Evolutionary conservation across 1,140 invertebrate species (phyloP), one percentile per base, ranked within the genome.

Genomic region (Asobara japonica): DNA sequence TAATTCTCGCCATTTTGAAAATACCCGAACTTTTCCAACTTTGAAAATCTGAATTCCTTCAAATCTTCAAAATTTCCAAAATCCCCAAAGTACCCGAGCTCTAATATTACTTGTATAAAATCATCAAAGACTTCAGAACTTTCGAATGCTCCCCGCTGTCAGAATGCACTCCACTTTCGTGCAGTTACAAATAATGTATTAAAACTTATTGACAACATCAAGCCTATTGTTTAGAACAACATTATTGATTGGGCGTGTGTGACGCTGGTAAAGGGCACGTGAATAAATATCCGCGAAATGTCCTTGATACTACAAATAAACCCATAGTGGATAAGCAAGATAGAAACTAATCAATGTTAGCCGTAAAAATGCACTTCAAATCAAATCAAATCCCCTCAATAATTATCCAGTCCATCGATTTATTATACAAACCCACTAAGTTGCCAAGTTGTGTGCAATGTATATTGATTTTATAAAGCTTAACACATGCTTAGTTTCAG

Each of bases 281-380:
- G 51, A 56, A 56, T 56, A 56, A 56, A 56, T 56, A 56, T 56
- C 51, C 22, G 8, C 51, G 11, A 5, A 5, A 56, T 56, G 51
- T 56, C 51, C 51, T 56, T 56, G 51, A 56, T 25, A 56, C 51
- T 56, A 22, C n/a, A 20, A 56, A 22, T 56, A 56, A 56, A 56
- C 51, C 51, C 51, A 56, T 56, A 27, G 10, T n/a, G n/a, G n/a
- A n/a, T 13, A 51, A 25, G 41, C 51, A 56, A 0, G 22, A 27
- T 4, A 56, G 22, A 51, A 51, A 51, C 10, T 4, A 56, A 56
- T 56, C 51, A 22, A 56, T 56, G 7, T 56, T 25, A 7, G 18
- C 51, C 51, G 51, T 6, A 27, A 51, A 51, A 56, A 25, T 5
- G 22, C 20, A 56, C 25, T 22, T 27, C 18, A 7, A n/a, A 56